phyloP scores from a whole-genome alignment of 2,113 vertebrate genomes.

The Saccopteryx bilineata region DNA sequence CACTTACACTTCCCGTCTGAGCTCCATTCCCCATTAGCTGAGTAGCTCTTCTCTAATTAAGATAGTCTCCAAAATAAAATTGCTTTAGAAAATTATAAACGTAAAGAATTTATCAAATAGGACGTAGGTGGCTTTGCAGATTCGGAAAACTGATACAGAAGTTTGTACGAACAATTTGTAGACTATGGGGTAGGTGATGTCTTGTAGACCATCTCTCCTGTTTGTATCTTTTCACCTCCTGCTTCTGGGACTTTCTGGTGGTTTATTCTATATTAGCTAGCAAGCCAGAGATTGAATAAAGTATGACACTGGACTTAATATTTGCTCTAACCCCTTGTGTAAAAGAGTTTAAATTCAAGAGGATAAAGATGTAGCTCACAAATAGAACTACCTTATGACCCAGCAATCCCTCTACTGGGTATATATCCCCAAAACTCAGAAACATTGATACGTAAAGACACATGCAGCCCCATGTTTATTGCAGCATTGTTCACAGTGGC shows the following conservation, averaged over 20 bases:
- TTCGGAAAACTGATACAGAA: not conserved
- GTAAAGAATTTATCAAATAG: not conserved
- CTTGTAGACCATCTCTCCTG: not conserved
- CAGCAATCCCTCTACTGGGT: no score
- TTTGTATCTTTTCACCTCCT: not conserved
- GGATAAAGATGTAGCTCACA: not conserved
- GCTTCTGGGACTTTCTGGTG: not conserved
- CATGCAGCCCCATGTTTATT: no score
- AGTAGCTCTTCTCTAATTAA: conserved; percentile 32
- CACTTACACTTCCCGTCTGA: not conserved
- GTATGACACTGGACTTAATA: not conserved
- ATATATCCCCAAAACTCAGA: no score
- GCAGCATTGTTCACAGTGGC: no score
- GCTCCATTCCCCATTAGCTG: not conserved
- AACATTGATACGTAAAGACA: no score
- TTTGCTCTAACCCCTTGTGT: not conserved
- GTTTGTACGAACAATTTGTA: not conserved
- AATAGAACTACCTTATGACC: no score
- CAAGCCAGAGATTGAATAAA: not conserved
- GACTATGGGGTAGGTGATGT: not conserved
- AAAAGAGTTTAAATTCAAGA: not conserved
- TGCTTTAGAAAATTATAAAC: not conserved
- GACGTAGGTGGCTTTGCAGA: not conserved
- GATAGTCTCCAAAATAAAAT: not conserved
- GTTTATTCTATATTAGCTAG: not conserved